A percentile compares a stretch with the other conserved stretches of the same genome.
Evolutionary conservation across 2,113 vertebrate species (phyloP).

Genomic region (Potamarius usumacintae): DNA sequence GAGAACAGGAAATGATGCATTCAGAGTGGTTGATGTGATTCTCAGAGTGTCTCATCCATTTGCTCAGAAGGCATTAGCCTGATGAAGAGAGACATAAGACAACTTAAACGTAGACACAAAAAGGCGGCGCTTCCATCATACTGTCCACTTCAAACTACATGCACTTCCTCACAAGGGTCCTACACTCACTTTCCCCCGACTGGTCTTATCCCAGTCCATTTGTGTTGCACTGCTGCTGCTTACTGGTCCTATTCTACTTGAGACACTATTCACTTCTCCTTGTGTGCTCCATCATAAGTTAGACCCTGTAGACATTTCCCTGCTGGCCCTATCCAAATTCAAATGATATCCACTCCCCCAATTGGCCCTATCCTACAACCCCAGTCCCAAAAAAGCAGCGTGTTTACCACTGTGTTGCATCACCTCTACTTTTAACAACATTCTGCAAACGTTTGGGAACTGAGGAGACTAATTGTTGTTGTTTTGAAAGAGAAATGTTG

Average conservation of each 20-base stretch:
- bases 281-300: neutral
- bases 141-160: neutral
- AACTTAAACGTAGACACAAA: neutral
- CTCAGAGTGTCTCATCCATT: conserved; percentile 39
- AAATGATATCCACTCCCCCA: neutral
- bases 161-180: neutral
- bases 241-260: neutral
- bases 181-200: neutral
- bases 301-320: neutral
- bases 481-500: too few species aligned
- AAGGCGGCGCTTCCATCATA: too few species aligned
- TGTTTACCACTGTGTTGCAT: too few species aligned
- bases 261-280: neutral
- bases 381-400: too few species aligned
- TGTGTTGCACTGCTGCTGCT: neutral
- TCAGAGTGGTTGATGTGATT: conserved; percentile 29
- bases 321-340: neutral
- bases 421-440: too few species aligned
- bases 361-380: neutral
- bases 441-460: too few species aligned
- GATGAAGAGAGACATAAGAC: conserved; percentile 39
- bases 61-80: conserved; percentile 20
- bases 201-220: neutral
- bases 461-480: too few species aligned
- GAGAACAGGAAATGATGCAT: conserved; percentile 30